These are phyloP conservation scores for Araneus ventricosus DNA, from an alignment of 1,140 invertebrate genomes.

Conservation along the genomic window DNA sequence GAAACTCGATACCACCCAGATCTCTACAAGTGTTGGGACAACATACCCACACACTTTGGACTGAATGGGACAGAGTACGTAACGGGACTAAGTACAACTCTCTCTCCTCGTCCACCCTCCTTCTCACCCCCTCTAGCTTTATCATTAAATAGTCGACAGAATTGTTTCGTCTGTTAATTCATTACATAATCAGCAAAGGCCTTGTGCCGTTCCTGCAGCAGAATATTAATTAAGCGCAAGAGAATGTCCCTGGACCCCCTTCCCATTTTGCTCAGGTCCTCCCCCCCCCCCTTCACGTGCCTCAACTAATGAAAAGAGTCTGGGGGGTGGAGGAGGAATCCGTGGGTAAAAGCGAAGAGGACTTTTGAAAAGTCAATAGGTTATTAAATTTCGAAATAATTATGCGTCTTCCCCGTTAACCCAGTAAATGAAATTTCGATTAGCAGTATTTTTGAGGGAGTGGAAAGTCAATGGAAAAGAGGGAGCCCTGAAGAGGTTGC, in stretches of 20 bases:
- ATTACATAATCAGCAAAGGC: slow-evolving; percentile 60
- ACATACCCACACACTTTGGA: background rate
- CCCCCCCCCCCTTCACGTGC: background rate
- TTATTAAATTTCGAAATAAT: slow-evolving; percentile 74
- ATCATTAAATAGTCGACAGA: slow-evolving; percentile 52
- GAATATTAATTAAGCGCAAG: slow-evolving; percentile 72
- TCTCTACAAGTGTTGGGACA: background rate
- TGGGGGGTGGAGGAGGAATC: background rate
- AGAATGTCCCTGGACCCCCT: background rate
- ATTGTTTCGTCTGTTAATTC: slow-evolving; percentile 71
- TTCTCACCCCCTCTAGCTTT: background rate
- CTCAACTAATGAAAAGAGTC: slow-evolving; percentile 60
- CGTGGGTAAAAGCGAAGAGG: slow-evolving; percentile 44
- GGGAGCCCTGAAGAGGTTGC: background rate
- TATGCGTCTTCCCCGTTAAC: slow-evolving; percentile 2
- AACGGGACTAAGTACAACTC: background rate
- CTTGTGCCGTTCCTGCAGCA: background rate
- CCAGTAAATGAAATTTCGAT: slow-evolving; percentile 72
- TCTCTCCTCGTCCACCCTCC: too few species aligned
- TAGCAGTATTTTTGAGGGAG: background rate
- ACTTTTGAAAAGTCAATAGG: slow-evolving; percentile 73
- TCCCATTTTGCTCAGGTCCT: too few species aligned
- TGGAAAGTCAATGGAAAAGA: background rate
- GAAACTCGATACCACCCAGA: slow-evolving; percentile 23
- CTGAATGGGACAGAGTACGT: background rate